These are phyloP conservation scores for Acanthisitta chloris DNA, from an alignment of 2,113 vertebrate genomes.

Conservation along the genomic window DNA sequence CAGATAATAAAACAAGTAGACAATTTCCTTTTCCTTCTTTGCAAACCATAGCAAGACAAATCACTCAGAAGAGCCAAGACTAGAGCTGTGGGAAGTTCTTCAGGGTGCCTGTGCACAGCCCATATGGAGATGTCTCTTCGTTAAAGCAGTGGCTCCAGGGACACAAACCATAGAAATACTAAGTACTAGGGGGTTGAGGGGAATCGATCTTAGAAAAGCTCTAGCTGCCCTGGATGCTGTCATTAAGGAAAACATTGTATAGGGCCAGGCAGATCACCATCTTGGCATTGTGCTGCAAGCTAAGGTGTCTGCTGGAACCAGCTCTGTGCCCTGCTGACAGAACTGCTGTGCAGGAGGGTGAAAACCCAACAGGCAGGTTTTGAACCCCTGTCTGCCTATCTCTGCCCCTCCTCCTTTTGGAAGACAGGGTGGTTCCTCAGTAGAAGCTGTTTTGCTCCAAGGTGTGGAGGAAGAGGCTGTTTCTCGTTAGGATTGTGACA, in stretches of 20 bases:
- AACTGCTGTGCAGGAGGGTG: neutral
- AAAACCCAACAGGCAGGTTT: neutral
- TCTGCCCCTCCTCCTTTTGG: neutral
- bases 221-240: neutral
- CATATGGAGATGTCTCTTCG: neutral
- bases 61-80: neutral
- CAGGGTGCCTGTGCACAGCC: accelerated
- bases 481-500: accelerated
- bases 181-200: neutral
- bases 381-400: neutral
- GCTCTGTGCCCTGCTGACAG: neutral
- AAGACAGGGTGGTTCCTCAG: neutral
- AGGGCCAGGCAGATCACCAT: neutral
- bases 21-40: conserved; percentile 17
- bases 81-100: neutral
- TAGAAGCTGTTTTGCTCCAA: neutral
- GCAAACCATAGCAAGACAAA: neutral
- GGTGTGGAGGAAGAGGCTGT: neutral
- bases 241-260: neutral
- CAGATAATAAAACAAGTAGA: neutral
- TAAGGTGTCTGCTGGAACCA: accelerated
- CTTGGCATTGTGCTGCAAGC: neutral
- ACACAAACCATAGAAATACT: neutral
- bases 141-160: neutral
- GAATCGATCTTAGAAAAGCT: neutral